Percentiles rank a stretch among this genome's conserved stretches.
Conservation (phyloP, 2,113 vertebrate species). For the Anarrhichthys ocellatus region DNA sequence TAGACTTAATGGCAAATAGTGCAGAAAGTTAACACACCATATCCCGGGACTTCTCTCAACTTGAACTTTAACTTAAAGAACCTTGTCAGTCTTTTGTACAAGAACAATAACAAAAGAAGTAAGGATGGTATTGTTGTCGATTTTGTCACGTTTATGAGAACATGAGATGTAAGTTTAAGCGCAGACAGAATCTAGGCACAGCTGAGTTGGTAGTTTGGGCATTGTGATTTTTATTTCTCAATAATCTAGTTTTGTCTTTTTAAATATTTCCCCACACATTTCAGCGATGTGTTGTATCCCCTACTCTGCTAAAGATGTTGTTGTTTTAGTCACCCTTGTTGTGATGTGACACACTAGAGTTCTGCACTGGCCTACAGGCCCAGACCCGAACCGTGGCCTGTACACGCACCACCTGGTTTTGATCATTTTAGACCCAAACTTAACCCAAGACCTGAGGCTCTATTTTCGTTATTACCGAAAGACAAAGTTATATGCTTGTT, state of each 20-base stretch:
- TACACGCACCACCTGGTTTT: neutral
- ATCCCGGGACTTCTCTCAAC: neutral
- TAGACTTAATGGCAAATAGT: neutral
- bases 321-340: neutral
- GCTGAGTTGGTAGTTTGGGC: neutral
- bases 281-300: neutral
- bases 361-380: neutral
- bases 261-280: no score
- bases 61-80: neutral
- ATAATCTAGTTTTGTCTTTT: neutral
- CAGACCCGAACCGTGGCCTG: neutral
- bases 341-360: neutral
- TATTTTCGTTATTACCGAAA: neutral
- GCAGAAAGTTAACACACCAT: neutral
- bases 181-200: neutral
- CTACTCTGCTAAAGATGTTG: neutral
- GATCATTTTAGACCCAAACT: neutral
- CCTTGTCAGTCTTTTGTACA: neutral
- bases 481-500: neutral
- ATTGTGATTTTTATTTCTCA: neutral
- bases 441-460: neutral
- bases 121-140: neutral
- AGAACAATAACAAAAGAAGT: neutral
- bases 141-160: slow-evolving; percentile 7
- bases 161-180: neutral